Evolutionary conservation across 2,113 vertebrate genomes (phyloP), one percentile per base, ranked within the genome.

Genomic region (Smithornis capensis): DNA sequence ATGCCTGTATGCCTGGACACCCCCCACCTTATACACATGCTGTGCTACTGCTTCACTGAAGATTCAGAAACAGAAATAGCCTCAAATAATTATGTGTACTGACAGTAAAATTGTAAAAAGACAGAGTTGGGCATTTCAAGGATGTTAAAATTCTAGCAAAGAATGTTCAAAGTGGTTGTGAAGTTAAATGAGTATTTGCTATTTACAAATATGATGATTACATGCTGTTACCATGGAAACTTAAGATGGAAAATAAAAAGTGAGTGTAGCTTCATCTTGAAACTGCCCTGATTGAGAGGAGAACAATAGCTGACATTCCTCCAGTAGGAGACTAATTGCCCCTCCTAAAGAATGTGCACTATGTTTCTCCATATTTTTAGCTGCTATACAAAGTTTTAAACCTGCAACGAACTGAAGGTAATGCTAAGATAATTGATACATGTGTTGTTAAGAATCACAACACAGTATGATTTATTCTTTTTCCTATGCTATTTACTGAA

Each of bases 181-280:
- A 89, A 89, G 57, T 89, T 85, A 84, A 92, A 82, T 50, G 87
- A 70, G 75, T 87, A 91, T 82, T 55, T 96, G 74, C 95, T 95
- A 92, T 95, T 95, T 96, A 91, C 94, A 96, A 95, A 79, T 73
- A 68, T 65, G 86, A 67, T 64, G 81, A 79, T 95, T 95, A 69
- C 78, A 80, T 91, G 45, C 29, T 27, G 91, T 92, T 95, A 38
- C 95, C 87, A 87, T 69, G 91, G 95, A 62, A 92, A 96, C 84
- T 28, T 47, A 45, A 38, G 67, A 91, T 83, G 59, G 59, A 78
- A 97, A 91, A 94, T 79, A 71, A 87, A 87, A 87, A 91, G 25
- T 45, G 45, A 73, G 74, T 91, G 94, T 62, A 63, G 53, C 84
- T 95, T 91, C 81, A 53, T 92, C 57, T 95, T 89, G 40, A 82